Evolutionary conservation across 2,113 vertebrate species (phyloP).

Genomic region (Pangasianodon hypophthalmus): DNA sequence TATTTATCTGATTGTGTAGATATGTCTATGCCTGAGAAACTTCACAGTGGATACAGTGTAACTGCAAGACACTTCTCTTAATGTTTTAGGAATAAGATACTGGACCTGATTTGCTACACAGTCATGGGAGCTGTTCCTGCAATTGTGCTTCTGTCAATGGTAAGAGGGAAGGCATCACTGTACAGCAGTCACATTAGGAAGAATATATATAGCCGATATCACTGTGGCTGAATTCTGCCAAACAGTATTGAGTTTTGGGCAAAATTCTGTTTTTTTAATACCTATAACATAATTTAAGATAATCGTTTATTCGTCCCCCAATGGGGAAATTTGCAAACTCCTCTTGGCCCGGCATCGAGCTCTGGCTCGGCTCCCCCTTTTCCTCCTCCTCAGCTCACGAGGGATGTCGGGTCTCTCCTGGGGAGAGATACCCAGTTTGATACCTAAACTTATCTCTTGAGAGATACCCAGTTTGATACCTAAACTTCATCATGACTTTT

Average conservation of each 20-base stretch:
- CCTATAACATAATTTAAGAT: background rate
- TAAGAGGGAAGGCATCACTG: slow-evolving; percentile 55
- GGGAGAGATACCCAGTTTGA: too few relatives aligned
- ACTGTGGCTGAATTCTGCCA: background rate
- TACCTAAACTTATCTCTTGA: too few relatives aligned
- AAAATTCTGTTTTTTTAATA: background rate
- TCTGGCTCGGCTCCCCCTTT: too few relatives aligned
- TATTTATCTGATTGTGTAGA: background rate
- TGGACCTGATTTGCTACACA: slow-evolving; percentile 91
- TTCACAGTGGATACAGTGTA: background rate
- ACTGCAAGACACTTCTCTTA: background rate
- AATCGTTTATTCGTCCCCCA: too few relatives aligned
- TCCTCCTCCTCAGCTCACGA: too few relatives aligned
- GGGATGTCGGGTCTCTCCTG: too few relatives aligned
- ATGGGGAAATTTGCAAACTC: too few relatives aligned
- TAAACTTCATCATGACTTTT: too few relatives aligned
- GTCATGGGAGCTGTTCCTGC: slow-evolving; percentile 92
- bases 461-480: too few relatives aligned
- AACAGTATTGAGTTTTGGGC: background rate
- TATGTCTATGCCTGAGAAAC: background rate
- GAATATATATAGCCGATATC: too few relatives aligned
- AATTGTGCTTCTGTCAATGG: slow-evolving; percentile 93
- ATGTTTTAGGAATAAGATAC: slow-evolving; percentile 85
- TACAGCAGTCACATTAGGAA: background rate
- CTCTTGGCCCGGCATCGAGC: too few relatives aligned